A percentile compares a stretch with the other conserved stretches of the same genome.
Conservation (phyloP, 2,888 invertebrate genomes). For the Blera fallax region DNA sequence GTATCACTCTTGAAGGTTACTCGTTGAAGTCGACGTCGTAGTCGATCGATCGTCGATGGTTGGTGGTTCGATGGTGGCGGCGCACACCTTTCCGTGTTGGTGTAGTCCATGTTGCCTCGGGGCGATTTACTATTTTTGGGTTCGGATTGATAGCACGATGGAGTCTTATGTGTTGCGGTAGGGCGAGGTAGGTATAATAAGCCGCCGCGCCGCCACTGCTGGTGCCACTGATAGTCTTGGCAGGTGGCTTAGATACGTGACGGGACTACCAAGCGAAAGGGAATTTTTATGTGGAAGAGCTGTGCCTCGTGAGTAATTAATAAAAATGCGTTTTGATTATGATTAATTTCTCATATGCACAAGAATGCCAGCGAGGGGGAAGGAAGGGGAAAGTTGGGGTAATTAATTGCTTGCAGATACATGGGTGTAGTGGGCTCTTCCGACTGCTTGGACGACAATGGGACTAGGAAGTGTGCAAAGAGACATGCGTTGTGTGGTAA, state of each 20-base stretch:
- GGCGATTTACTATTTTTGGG: conserved; percentile 62
- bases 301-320: conserved; percentile 37
- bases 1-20: conserved; percentile 64
- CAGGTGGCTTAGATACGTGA: conserved; percentile 70
- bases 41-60: conserved; percentile 39
- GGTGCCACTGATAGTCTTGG: conserved; percentile 41
- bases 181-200: conserved; percentile 22
- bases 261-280: conserved; percentile 44
- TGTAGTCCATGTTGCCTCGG: conserved; percentile 58
- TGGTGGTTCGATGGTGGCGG: conserved; percentile 42
- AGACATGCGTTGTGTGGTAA: too few relatives aligned
- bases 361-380: conserved; percentile 6
- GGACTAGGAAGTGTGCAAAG: too few relatives aligned
- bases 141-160: conserved; percentile 35
- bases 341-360: conserved; percentile 50
- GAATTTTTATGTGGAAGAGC: conserved; percentile 14
- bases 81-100: conserved; percentile 70
- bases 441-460: too few relatives aligned
- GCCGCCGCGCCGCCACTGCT: not conserved
- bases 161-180: conserved; percentile 43
- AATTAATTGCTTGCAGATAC: not conserved
- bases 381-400: not conserved
- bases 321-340: conserved; percentile 59
- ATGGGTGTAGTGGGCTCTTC: too few relatives aligned
- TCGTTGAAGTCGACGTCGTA: not conserved